Evolutionary conservation across 1,140 invertebrate species (phyloP), one percentile per base, ranked within the genome.

Genomic region (Bombus impatiens): DNA sequence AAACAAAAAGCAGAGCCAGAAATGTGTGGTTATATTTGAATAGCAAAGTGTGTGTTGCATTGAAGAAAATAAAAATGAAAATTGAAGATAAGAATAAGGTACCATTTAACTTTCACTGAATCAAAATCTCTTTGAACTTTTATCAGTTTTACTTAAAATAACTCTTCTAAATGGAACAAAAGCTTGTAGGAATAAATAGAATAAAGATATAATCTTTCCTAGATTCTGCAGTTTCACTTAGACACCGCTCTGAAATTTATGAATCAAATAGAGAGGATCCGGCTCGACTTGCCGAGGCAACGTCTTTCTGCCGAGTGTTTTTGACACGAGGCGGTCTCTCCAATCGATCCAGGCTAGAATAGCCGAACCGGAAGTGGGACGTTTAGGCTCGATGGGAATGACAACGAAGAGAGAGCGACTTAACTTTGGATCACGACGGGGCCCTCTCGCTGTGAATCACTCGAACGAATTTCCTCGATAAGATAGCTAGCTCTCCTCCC

Each of bases 301-400:
- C 68, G 67, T 89, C 88, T 89, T 89, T 77, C 78, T 72, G 80
- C 59, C 80, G 81, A 87, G 88, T 89, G 85, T 89, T 89, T 89
- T 89, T 89, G 88, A 89, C 85, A 89, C 74, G 80, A 89, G 81
- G 59, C 47, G 81, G 80, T 71, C 80, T 80, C 67, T 57, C 85
- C 70, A 72, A 89, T 89, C 88, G 88, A 89, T 89, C 74, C 70
- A 67, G 42, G 76, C 72, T 79, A 70, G 53, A 84, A 89, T 75
- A 89, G 85, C 62, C 88, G 81, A 89, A 89, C 68, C 88, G 88
- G 85, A 89, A 89, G 85, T 89, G 84, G 88, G 62, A 75, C 85
- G 75, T 87, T 89, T 89, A 89, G 88, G 70, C 76, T 81, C 62
- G 76, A 78, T 68, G 76, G 76, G 28, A 82, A 89, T 76, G 84